Evolutionary conservation across 2,113 vertebrate species (phyloP).

Genomic region (Mungos mungo): DNA sequence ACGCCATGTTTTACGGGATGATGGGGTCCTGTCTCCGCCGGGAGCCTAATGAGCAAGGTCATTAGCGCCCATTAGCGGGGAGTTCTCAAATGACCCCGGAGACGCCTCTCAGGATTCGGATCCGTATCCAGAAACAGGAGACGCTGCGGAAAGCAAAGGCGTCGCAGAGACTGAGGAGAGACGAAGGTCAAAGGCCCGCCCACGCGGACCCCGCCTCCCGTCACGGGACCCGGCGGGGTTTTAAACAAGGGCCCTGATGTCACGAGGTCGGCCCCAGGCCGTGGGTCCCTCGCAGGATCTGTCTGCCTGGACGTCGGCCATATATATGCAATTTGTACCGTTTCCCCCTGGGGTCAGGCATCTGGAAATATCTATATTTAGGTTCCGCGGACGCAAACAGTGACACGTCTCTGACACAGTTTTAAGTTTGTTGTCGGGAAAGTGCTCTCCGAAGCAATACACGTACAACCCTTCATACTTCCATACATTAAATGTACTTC

Average conservation of each 20-base stretch:
- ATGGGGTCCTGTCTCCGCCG: fast-evolving
- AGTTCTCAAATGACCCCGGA: no score
- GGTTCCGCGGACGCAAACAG: background rate
- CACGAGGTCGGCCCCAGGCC: fast-evolving
- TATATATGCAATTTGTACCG: fast-evolving
- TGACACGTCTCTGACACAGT: fast-evolving
- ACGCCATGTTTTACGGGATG: fast-evolving
- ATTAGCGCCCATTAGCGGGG: fast-evolving
- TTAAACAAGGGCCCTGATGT: fast-evolving
- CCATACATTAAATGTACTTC: background rate
- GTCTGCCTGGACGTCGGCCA: fast-evolving
- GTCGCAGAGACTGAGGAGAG: fast-evolving
- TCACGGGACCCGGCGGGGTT: fast-evolving
- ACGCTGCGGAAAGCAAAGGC: fast-evolving
- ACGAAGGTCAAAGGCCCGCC: fast-evolving
- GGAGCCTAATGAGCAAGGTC: background rate
- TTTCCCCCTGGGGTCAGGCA: fast-evolving
- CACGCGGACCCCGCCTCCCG: fast-evolving
- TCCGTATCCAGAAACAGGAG: background rate
- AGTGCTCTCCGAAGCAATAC: background rate
- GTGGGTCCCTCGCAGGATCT: fast-evolving
- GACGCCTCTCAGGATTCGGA: fast-evolving
- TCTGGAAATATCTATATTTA: no score
- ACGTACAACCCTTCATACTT: background rate
- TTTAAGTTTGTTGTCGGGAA: background rate